These are phyloP conservation scores for Gambelia wislizenii DNA, from an alignment of 2,797 vertebrate species.

Conservation along the genomic window DNA sequence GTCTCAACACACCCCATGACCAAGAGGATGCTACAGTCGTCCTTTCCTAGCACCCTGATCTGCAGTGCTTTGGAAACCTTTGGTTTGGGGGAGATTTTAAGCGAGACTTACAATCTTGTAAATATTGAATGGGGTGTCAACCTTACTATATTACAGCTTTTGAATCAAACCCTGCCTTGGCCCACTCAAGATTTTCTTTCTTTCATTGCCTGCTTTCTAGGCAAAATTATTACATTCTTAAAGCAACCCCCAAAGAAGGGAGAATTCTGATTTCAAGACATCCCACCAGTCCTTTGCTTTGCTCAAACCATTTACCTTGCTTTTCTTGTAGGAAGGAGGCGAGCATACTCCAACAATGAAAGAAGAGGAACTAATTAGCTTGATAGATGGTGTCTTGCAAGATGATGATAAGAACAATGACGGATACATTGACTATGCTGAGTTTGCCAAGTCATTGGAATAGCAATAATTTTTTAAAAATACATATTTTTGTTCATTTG, in stretches of 20 bases:
- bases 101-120: no score
- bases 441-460: slow-evolving; percentile 95
- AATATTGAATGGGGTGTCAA: neutral
- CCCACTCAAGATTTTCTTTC: neutral
- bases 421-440: slow-evolving; percentile 96
- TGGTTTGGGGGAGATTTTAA: no score
- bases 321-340: slow-evolving; percentile 83
- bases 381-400: slow-evolving; percentile 92
- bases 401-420: slow-evolving; percentile 98
- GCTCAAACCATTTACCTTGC: neutral
- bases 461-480: slow-evolving; percentile 63
- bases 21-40: no score
- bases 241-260: neutral
- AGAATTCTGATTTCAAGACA: neutral
- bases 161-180: neutral
- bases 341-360: slow-evolving; percentile 86
- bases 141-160: neutral
- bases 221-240: neutral
- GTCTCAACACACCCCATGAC: no score
- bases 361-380: slow-evolving; percentile 90
- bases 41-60: no score
- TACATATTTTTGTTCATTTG: slow-evolving; percentile 59
- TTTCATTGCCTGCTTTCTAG: neutral
- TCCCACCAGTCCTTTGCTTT: neutral
- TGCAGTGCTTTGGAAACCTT: no score